Percentiles rank a stretch among this genome's conserved stretches.
Conservation (phyloP, 2,797 vertebrate species). For the Chloroceryle amazona region DNA sequence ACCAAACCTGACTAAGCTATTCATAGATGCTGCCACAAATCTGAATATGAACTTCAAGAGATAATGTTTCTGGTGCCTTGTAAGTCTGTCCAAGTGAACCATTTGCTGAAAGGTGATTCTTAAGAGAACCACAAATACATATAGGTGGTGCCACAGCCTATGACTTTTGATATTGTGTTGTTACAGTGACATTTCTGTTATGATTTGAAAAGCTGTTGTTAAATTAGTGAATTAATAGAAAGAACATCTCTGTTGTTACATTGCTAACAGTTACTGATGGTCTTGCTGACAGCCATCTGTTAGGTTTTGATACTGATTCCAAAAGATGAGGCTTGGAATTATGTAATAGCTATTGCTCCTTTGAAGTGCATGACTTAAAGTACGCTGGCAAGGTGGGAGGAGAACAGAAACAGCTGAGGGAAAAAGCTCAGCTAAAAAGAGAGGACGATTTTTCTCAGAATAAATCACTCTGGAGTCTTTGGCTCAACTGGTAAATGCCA, state of each 20-base stretch:
- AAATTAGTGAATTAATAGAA: constrained; percentile 29
- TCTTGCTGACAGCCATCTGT: not conserved
- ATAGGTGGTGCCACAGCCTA: not conserved
- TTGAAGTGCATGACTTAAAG: not conserved
- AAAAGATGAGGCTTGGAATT: constrained; percentile 1
- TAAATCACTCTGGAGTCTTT: fast-evolving
- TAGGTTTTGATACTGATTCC: not conserved
- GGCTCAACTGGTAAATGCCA: not conserved
- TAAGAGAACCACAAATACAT: not conserved
- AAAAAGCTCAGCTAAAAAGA: not conserved
- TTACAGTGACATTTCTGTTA: not conserved
- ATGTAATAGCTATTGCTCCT: not conserved
- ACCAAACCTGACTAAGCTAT: not conserved
- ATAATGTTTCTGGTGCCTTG: not conserved
- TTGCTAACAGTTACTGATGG: not conserved
- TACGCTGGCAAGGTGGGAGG: not conserved
- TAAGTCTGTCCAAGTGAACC: not conserved
- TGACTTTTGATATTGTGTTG: not conserved
- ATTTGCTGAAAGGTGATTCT: not conserved
- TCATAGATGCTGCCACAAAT: not conserved
- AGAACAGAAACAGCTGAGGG: not conserved
- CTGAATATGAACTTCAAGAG: fast-evolving
- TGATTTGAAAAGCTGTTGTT: not conserved
- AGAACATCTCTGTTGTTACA: not conserved
- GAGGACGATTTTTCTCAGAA: not conserved